Evolutionary conservation across 92 coral and sea anemone genomes (phyloP).

Genomic region (Porites lobata): DNA sequence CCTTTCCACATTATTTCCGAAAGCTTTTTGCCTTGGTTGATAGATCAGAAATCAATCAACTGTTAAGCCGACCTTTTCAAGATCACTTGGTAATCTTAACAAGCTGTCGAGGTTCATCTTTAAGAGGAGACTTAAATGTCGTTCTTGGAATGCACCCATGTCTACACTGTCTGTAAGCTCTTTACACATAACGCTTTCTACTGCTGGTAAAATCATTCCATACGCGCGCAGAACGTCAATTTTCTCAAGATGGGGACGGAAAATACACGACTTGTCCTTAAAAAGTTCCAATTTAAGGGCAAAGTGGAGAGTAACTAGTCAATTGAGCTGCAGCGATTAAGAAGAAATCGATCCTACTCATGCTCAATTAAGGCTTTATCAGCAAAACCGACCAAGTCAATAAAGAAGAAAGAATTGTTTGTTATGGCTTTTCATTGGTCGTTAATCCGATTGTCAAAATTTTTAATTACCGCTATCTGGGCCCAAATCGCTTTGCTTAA

Average conservation of each 20-base stretch:
- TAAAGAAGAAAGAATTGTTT: conserved; percentile 57
- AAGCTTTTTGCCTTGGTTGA: conserved; percentile 21
- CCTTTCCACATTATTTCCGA: conserved; percentile 14
- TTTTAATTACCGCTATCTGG: conserved; percentile 76
- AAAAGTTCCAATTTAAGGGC: neutral
- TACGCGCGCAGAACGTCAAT: neutral
- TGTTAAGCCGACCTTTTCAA: conserved; percentile 31
- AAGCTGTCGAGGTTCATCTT: conserved; percentile 21
- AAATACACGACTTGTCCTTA: neutral
- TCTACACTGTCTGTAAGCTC: conserved; percentile 20
- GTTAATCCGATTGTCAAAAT: conserved; percentile 70
- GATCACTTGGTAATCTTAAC: conserved; percentile 38
- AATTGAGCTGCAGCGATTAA: conserved; percentile 33
- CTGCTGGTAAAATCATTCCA: neutral
- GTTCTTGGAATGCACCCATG: neutral
- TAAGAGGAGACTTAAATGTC: conserved; percentile 31
- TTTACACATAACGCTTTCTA: neutral
- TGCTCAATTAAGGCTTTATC: conserved; percentile 40
- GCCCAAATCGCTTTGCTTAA: conserved; percentile 56
- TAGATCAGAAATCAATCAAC: conserved; percentile 42
- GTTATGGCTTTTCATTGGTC: conserved; percentile 69
- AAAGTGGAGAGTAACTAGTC: neutral
- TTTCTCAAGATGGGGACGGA: neutral
- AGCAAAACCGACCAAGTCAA: conserved; percentile 65
- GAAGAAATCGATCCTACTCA: conserved; percentile 43